Evolutionary conservation across 2,888 invertebrate genomes (phyloP).

Genomic region (Phania funesta): DNA sequence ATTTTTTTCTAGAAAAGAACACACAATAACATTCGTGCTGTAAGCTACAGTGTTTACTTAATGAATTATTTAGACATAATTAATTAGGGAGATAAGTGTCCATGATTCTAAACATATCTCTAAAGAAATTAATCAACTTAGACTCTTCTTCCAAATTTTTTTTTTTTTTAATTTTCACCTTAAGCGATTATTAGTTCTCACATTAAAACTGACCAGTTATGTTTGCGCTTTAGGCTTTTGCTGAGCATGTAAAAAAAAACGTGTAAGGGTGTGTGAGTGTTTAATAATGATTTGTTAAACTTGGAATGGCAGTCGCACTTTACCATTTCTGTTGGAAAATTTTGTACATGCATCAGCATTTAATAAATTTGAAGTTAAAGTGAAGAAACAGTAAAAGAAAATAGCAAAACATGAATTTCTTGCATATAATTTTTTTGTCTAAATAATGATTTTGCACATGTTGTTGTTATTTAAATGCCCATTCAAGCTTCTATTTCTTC

Average conservation of each 20-base stretch:
- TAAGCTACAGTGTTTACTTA: too few species aligned
- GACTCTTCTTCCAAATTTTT: too few species aligned
- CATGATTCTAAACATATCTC: too few species aligned
- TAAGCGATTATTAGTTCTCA: too few species aligned
- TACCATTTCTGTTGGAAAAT: slow-evolving; percentile 27
- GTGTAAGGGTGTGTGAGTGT: neutral
- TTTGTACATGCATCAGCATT: slow-evolving; percentile 28
- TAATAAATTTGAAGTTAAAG: slow-evolving; percentile 13
- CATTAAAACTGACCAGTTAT: too few species aligned
- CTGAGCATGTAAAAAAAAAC: neutral
- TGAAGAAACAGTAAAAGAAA: neutral
- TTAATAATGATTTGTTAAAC: slow-evolving; percentile 54
- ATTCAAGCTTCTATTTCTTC: neutral
- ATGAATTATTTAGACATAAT: too few species aligned
- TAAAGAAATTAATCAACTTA: too few species aligned
- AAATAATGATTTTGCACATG: too few species aligned
- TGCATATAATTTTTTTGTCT: neutral
- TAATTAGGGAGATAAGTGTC: too few species aligned
- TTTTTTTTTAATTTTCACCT: too few species aligned
- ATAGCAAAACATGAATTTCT: slow-evolving; percentile 9
- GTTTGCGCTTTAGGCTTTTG: neutral
- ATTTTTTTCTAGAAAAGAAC: too few species aligned
- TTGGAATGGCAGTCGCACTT: slow-evolving; percentile 56
- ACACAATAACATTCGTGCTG: too few species aligned
- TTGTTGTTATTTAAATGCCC: neutral